phyloP scores from a whole-genome alignment of 2,888 invertebrate genomes.

The Stenodema calcarata region DNA sequence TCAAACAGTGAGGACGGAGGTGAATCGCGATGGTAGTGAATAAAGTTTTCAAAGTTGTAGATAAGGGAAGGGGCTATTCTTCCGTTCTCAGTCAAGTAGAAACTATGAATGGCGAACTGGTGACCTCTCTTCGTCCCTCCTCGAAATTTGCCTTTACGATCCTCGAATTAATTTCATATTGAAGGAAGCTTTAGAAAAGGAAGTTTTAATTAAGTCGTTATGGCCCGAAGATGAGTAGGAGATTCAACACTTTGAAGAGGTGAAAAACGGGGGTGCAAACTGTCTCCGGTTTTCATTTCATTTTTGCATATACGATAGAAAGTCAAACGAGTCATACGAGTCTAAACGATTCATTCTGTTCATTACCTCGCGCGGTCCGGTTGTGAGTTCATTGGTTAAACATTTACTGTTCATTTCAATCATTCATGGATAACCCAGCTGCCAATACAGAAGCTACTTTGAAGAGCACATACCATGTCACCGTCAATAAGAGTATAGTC shows the following conservation, averaged over 20 bases:
- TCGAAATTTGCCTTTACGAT: neutral
- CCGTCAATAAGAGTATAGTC: too few species aligned
- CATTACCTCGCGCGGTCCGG: too few species aligned
- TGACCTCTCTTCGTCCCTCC: neutral
- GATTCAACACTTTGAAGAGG: too few species aligned
- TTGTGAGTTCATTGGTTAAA: too few species aligned
- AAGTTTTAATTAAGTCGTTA: slow-evolving; percentile 3
- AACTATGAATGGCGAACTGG: neutral
- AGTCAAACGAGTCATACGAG: too few species aligned
- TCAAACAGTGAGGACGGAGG: neutral
- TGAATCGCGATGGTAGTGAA: neutral
- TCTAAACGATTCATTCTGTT: too few species aligned
- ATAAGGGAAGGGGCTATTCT: neutral
- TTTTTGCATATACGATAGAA: neutral
- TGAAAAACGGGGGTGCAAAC: neutral
- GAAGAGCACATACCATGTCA: too few species aligned
- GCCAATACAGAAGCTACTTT: too few species aligned
- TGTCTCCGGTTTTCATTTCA: neutral
- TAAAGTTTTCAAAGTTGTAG: neutral
- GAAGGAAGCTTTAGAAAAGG: neutral
- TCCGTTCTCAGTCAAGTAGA: neutral
- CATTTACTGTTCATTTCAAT: too few species aligned
- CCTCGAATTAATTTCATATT: neutral
- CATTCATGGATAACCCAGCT: too few species aligned
- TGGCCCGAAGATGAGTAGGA: neutral